phyloP scores from a whole-genome alignment of 2,888 invertebrate species.

The Geotrupes spiniger region DNA sequence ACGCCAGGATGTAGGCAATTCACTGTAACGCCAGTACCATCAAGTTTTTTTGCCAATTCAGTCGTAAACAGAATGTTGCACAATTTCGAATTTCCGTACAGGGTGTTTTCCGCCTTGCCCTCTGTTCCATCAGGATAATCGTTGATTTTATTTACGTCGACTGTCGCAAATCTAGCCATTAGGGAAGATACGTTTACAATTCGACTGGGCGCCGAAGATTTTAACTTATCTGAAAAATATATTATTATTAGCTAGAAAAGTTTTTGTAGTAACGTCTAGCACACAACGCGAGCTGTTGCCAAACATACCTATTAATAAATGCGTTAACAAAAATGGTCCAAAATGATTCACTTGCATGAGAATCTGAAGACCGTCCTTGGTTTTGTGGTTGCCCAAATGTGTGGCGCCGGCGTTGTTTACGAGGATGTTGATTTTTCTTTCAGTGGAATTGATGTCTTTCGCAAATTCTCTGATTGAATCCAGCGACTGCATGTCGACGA shows the following conservation, averaged over 20 bases:
- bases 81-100: slow-evolving; percentile 31
- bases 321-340: slow-evolving; percentile 59
- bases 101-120: background rate
- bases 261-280: too few relatives aligned
- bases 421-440: slow-evolving; percentile 59
- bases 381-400: slow-evolving; percentile 48
- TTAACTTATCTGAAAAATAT: slow-evolving; percentile 50
- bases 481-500: slow-evolving; percentile 56
- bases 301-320: slow-evolving; percentile 60
- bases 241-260: too few relatives aligned
- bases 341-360: slow-evolving; percentile 45
- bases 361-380: slow-evolving; percentile 61
- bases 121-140: background rate
- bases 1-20: slow-evolving; percentile 39
- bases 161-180: slow-evolving; percentile 1
- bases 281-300: too few relatives aligned
- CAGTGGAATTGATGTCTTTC: slow-evolving; percentile 53
- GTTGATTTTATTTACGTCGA: slow-evolving; percentile 7
- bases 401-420: slow-evolving; percentile 63
- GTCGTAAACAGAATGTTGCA: slow-evolving; percentile 35
- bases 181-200: slow-evolving; percentile 38
- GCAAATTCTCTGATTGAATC: slow-evolving; percentile 60
- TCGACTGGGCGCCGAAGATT: slow-evolving; percentile 35
- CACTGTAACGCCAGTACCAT: slow-evolving; percentile 29
- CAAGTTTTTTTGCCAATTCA: slow-evolving; percentile 31